A percentile compares a stretch with the other conserved stretches of the same genome.
These are phyloP conservation scores for Cantharis flavilabris DNA, from an alignment of 2,888 invertebrate genomes.

Conservation along the genomic window DNA sequence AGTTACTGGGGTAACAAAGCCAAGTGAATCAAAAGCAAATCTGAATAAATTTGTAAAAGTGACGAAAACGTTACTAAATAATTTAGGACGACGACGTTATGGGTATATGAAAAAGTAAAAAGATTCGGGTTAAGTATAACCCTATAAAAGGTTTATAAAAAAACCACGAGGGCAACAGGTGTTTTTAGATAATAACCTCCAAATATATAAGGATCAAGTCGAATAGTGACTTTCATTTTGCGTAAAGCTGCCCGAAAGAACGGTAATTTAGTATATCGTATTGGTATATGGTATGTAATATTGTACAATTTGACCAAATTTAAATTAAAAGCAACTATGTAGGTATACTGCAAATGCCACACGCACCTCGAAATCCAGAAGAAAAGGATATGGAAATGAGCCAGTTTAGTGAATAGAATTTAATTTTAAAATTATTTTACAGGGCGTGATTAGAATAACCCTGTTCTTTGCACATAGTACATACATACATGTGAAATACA, in stretches of 20 bases:
- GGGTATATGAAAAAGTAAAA: background rate
- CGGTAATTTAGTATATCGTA: background rate
- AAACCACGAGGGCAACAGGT: constrained; percentile 31
- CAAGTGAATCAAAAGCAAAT: background rate
- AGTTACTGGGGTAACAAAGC: background rate
- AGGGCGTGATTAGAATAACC: background rate
- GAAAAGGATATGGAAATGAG: background rate
- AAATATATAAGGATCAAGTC: constrained; percentile 11
- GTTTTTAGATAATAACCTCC: constrained; percentile 21
- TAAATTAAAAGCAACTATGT: background rate
- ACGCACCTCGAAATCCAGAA: background rate
- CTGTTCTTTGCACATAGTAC: no score
- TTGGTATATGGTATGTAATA: background rate
- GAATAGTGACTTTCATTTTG: background rate
- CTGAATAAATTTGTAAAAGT: background rate
- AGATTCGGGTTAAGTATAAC: background rate
- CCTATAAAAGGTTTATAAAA: constrained; percentile 20
- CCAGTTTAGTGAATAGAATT: background rate
- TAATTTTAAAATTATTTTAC: background rate
- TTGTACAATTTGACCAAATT: background rate
- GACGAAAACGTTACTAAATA: background rate
- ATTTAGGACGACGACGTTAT: background rate
- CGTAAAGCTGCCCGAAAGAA: background rate
- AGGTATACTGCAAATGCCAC: background rate
- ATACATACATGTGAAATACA: background rate